Evolutionary conservation across 64 coral and sea anemone species (phyloP), one percentile per base, ranked within the genome.

Genomic region (Pachyseris speciosa): DNA sequence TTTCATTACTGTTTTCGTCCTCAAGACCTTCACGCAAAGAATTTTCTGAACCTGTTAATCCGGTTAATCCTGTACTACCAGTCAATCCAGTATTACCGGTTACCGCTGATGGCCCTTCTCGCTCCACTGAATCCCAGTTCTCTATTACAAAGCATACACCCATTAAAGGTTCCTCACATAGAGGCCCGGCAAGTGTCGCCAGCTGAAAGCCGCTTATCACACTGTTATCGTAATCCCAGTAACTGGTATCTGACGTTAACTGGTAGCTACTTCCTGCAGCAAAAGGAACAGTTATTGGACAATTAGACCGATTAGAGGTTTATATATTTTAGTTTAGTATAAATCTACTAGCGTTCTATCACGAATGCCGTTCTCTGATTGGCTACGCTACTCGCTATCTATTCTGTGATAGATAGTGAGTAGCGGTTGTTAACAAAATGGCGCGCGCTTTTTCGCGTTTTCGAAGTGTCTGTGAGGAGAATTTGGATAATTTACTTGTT

Each of bases 141-240:
- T 99, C 97, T 9, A 99, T 93, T 22, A 95, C 67, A 47, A 99
- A 95, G 63, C 94, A 95, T 3, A 99, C 97, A 5, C 97, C 97
- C 97, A 99, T 99, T 48, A 99, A 59, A 44, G 97, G 97, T 87
- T 99, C 97, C 79, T 95, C 86, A 42, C 97, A 99, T 20, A 99
- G 45, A 13, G 97, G 97, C 17, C 97, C 93, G 24, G 93, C 86
- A 7, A 95, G 71, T 16, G 93, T 93, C 2, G 94, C 94, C n/a
- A 99, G 64, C 66, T 95, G 94, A 50, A 99, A 99, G 30, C 97
- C 97, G 67, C 86, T 95, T 7, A 93, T 48, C 78, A 99, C 89
- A 78, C 97, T 95, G 57, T 95, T 99, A 64, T 99, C 97, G 60
- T 95, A 95, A 64, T 86, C 69, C 39, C 83, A 57, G 33, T 86